Evolutionary conservation across 2,888 invertebrate species (phyloP), one percentile per base, ranked within the genome.

Genomic region (Nomada flava): DNA sequence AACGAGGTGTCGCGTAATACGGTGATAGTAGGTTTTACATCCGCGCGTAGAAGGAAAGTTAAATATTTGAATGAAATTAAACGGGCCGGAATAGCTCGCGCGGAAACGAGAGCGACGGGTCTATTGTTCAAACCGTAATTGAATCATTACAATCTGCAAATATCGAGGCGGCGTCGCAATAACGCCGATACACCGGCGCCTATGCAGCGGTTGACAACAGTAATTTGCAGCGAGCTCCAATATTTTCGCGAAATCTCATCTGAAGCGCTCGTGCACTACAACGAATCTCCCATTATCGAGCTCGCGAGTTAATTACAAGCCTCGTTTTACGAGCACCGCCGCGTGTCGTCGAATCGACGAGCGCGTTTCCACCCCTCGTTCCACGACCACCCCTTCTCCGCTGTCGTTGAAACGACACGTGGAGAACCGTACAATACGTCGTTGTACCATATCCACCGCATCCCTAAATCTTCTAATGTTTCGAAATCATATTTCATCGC

Each of bases 61-160:
- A 60, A 71, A 71, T 71, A 71, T 71, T 71, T 71, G 20, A 20
- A 23, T 23, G 50, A 36, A 71, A 62, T 60, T 71, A 62, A 71
- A 71, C 36, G 60, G 36, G 29, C 11, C 15, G 2, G 20, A n/a
- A 2, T 20, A 29, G 2, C 7, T 23, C 23, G 50, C 26, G 7
- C 18, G 52, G 29, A 20, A 47, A 20, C 47, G 29, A 29, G 29
- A 5, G 29, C 11, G 5, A 47, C 47, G 18, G 29, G 47, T 29
- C 23, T 47, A 62, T 71, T 71, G 70, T 60, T 71, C 60, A 52
- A 71, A 52, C 47, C 70, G 70, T 71, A 62, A 71, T 71, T 60
- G 70, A 71, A 71, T 71, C 70, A 71, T 71, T 71, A 71, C 63
- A 44, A 72, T 26, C 44, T 26, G 53, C 44, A 72, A 72, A 72